These are phyloP conservation scores for Himalopsyche japonica DNA, from an alignment of 2,888 invertebrate species.

Conservation along the genomic window DNA sequence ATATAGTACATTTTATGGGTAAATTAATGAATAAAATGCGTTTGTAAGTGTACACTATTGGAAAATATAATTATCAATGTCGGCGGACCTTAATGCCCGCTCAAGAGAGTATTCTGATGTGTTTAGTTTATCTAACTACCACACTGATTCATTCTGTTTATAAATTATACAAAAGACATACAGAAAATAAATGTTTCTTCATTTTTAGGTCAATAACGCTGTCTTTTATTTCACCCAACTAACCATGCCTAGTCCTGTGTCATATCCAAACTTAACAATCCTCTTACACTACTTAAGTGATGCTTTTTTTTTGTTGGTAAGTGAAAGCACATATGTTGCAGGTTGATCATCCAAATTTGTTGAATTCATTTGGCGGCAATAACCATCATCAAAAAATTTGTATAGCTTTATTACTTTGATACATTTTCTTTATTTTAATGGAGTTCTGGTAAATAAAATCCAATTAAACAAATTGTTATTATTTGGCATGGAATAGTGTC, in stretches of 20 bases:
- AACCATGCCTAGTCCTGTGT: neutral
- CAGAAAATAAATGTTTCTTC: slow-evolving; percentile 74
- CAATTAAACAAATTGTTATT: too few species aligned
- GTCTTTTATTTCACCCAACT: slow-evolving; percentile 54
- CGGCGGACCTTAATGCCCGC: slow-evolving; percentile 54
- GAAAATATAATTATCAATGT: slow-evolving; percentile 59
- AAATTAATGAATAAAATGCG: slow-evolving; percentile 52
- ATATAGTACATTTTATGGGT: slow-evolving; percentile 46
- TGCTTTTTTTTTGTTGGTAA: too few species aligned
- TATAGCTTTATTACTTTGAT: too few species aligned
- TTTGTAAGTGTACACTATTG: slow-evolving; percentile 59
- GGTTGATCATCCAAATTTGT: too few species aligned
- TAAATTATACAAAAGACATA: slow-evolving; percentile 69
- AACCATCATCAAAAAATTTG: too few species aligned
- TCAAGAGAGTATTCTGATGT: slow-evolving; percentile 56
- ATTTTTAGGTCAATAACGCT: slow-evolving; percentile 70
- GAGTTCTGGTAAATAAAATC: too few species aligned
- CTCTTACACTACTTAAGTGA: neutral
- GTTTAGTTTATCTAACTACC: slow-evolving; percentile 51
- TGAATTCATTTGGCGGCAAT: too few species aligned
- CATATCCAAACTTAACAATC: neutral
- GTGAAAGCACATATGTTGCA: too few species aligned
- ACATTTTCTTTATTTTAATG: too few species aligned
- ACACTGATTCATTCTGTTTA: slow-evolving; percentile 62
- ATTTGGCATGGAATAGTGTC: too few species aligned